Evolutionary conservation across 2,113 vertebrate genomes (phyloP).

Genomic region (Mastomys natalensis): DNA sequence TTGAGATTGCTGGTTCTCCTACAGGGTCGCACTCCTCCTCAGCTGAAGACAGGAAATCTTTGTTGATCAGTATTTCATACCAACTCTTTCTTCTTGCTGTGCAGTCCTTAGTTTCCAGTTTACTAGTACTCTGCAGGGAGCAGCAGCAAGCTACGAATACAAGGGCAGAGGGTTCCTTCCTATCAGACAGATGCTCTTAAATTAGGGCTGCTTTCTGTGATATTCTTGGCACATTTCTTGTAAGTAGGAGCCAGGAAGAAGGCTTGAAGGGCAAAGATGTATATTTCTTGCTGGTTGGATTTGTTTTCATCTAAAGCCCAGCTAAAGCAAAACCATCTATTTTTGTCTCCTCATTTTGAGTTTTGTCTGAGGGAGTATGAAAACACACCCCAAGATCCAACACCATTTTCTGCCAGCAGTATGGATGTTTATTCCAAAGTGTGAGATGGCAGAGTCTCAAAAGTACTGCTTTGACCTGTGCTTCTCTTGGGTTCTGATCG

Average conservation of each 20-base stretch:
- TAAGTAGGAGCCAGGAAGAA: constrained; percentile 18
- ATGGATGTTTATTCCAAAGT: neutral
- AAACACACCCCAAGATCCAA: neutral
- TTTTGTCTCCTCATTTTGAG: constrained; percentile 62
- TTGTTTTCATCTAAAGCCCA: constrained; percentile 62
- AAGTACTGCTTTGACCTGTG: neutral
- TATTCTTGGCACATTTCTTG: constrained; percentile 56
- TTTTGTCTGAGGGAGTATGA: neutral
- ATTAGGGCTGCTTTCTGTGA: neutral
- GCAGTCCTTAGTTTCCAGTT: constrained; percentile 46
- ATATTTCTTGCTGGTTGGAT: constrained; percentile 60
- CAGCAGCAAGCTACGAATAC: constrained; percentile 13
- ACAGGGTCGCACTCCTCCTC: too few species aligned
- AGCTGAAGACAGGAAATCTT: neutral
- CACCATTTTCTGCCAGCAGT: neutral
- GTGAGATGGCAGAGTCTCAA: accelerated
- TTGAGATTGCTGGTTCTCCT: too few species aligned
- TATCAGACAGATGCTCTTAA: constrained; percentile 56
- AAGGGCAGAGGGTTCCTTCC: constrained; percentile 52
- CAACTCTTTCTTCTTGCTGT: constrained; percentile 1
- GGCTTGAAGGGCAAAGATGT: constrained; percentile 27
- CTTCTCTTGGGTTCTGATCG: constrained; percentile 9
- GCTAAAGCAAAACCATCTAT: constrained; percentile 59
- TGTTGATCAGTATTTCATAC: neutral
- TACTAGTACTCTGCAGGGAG: neutral